These are phyloP conservation scores for Brotula barbata DNA, from an alignment of 2,797 vertebrate genomes.

Conservation along the genomic window DNA sequence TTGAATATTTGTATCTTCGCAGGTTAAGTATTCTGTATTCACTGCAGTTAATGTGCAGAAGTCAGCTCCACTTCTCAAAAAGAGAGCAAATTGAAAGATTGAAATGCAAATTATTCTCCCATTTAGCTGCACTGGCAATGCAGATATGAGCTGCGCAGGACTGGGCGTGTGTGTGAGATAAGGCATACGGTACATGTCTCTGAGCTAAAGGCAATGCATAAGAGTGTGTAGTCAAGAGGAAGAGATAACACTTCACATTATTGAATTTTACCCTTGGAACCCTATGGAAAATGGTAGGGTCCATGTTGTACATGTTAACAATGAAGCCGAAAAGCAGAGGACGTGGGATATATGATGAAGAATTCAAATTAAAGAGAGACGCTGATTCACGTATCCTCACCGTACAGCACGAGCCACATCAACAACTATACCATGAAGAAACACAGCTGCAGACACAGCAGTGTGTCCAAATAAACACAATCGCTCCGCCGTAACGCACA, in stretches of 20 bases:
- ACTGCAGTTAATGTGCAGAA: slow-evolving; percentile 41
- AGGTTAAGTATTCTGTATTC: slow-evolving; percentile 40
- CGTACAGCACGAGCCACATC: no score
- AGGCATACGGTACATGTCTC: not conserved
- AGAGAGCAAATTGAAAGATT: slow-evolving; percentile 65
- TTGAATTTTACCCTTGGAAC: slow-evolving; percentile 24
- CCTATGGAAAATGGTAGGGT: slow-evolving; percentile 15
- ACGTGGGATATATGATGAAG: no score
- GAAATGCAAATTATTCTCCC: slow-evolving; percentile 62
- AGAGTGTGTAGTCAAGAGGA: slow-evolving; percentile 17
- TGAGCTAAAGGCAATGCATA: slow-evolving; percentile 5
- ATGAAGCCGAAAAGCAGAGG: not conserved
- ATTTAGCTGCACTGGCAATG: slow-evolving; percentile 45
- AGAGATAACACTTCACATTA: slow-evolving; percentile 25
- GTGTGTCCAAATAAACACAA: not conserved
- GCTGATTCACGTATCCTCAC: no score
- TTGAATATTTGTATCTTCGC: no score
- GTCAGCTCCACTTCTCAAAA: slow-evolving; percentile 56
- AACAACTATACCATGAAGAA: not conserved
- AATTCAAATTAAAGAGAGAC: no score
- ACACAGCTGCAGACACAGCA: slow-evolving; percentile 1
- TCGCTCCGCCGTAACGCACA: not conserved
- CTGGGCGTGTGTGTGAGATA: slow-evolving; percentile 8
- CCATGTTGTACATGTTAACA: slow-evolving; percentile 30
- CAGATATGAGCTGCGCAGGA: slow-evolving; percentile 14